Evolutionary conservation across 2,888 invertebrate species (phyloP), one percentile per base, ranked within the genome.

Genomic region (Notodromas monacha): DNA sequence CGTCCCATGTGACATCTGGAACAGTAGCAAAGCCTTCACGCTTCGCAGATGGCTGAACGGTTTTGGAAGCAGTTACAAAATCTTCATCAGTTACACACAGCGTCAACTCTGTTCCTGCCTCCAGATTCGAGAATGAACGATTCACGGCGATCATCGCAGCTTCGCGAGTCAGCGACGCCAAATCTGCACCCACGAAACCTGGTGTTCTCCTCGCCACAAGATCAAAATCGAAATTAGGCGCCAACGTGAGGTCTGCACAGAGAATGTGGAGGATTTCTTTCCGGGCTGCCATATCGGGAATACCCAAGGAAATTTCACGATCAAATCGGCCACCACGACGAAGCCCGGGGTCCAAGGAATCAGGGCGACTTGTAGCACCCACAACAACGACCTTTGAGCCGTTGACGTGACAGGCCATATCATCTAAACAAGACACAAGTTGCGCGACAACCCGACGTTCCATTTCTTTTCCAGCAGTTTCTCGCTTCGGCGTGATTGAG

Each of bases 21-120:
- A 96, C 79, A 1, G 86, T 86, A 2, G 77, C 76, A 50, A 96
- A 89, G 30, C 92, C 92, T 56, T 96, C 92, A 39, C 89, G 58
- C 42, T 84, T 86, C 0, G 84, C 70, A 30, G 79, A 77, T 1
- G 89, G 89, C 46, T 79, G 77, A 4, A 81, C 68, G 32, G 62
- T 55, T 45, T 69, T 67, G 14, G 79, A 49, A 3, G 81, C 81
- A 12, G 26, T 45, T 40, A 46, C 36, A 39, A 52, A 77, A 45
- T 84, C 81, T 4, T 61, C 58, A 42, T 68, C 58, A 26, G 62
- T 62, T 11, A 79, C 62, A 34, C 54, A 61, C 31, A 77, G 53
- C 28, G 59, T 56, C 8, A 27, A 13, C 6, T n/a, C 12, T 6
- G 33, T 12, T 21, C 15, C 13, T 1, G 16, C 16, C n/a, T 30